Evolutionary conservation across 2,113 vertebrate species (phyloP), one percentile per base, ranked within the genome.

Genomic region (Leptocoma aspasia): DNA sequence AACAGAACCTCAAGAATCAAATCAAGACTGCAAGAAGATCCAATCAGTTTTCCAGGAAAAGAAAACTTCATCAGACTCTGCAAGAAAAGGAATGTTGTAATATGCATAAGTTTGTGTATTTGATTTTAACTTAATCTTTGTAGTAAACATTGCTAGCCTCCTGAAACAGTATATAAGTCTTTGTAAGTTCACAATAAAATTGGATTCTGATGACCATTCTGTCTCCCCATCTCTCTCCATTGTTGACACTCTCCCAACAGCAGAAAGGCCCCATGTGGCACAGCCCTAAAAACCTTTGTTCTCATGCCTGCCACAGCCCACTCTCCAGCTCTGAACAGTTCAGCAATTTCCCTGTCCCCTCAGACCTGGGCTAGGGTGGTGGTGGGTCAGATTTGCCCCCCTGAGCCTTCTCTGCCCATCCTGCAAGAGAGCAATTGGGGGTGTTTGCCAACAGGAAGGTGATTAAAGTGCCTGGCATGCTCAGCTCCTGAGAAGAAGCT

Each of bases 401-500:
- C 18, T 2, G 0, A 81, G 26, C 42, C 28, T 82, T 82, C 56
- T 10, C 15, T 75, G 42, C 27, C 9, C 1, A 3, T 44, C 10
- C 16, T 13, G 9, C 1, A 3, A 33, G 27, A 50, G 0, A 63
- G n/a, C 15, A 66, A 1, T 2, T 35, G 65, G 63, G 52, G 33
- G 16, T 19, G 15, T 64, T 82, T 63, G 47, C 35, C 27, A 10
- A 3, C 13, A 39, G 21, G 44, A 31, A 28, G 16, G 33, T 52
- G 35, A 84, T 8, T 18, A 14, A 79, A 9, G 41, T 12, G 16
- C 27, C 35, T 76, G 63, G 21, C 45, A 9, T 3, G 41, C 44
- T 93, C 53, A 80, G 84, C 42, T 89, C 31, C 42, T 19, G 19
- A n/a, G 61, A 42, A 88, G n/a, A 71, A 94, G n/a, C 53, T 89